Conservation (phyloP, 2,113 vertebrate species). For the Ardeotis arabs region DNA sequence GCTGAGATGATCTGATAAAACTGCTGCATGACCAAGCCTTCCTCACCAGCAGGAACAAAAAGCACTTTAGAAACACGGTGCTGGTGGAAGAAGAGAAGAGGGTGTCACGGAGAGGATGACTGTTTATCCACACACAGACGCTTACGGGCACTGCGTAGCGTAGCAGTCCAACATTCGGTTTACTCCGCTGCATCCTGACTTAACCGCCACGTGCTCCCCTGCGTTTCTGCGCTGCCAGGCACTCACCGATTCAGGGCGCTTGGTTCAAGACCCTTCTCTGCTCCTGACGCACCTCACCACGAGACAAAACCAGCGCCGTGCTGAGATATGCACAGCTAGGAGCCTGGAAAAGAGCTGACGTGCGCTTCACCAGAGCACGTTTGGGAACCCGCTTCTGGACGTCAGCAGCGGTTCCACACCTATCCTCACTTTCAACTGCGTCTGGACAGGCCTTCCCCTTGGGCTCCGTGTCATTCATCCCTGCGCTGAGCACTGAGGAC, state of each 20-base stretch:
- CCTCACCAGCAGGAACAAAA: not conserved
- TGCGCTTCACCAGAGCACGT: accelerated
- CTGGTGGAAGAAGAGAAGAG: not conserved
- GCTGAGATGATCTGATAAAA: not conserved
- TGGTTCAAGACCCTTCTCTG: not conserved
- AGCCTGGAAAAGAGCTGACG: not conserved
- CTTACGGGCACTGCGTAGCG: not conserved
- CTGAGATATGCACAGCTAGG: not conserved
- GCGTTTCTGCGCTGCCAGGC: not conserved
- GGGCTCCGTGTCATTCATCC: accelerated
- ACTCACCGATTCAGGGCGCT: not conserved
- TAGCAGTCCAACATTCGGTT: not conserved
- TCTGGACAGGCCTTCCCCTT: not conserved
- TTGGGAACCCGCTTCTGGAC: not conserved
- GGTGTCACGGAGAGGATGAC: accelerated
- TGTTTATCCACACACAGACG: not conserved
- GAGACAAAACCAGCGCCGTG: not conserved
- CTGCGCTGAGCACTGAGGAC: not conserved
- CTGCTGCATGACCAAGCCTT: accelerated
- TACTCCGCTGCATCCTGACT: no score
- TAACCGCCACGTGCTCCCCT: not conserved
- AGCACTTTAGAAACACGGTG: not conserved
- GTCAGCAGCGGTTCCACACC: not conserved
- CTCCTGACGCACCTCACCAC: accelerated
- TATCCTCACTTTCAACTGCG: not conserved